Percentiles rank a stretch among this genome's conserved stretches.
Conservation (phyloP, 1,140 invertebrate genomes). For the Drosophila sucinea region DNA sequence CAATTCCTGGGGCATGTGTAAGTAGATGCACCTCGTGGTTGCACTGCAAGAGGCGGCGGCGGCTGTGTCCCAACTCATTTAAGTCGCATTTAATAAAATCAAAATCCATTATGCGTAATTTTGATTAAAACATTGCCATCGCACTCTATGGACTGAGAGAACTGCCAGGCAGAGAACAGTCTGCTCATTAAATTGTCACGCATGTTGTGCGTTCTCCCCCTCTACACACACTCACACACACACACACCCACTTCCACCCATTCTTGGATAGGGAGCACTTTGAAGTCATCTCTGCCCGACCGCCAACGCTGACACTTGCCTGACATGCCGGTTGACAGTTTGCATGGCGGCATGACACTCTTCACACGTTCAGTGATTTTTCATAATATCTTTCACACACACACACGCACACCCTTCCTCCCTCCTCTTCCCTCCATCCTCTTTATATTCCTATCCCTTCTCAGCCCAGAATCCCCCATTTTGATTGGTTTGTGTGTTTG, state of each 20-base stretch:
- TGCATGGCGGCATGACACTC: constrained; percentile 72
- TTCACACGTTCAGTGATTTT: constrained; percentile 53
- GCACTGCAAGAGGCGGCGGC: background rate
- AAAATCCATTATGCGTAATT: constrained; percentile 80
- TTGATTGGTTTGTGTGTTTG: constrained; percentile 60
- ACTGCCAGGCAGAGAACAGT: constrained; percentile 22
- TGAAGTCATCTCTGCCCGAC: constrained; percentile 58
- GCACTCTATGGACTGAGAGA: constrained; percentile 7
- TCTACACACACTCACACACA: constrained; percentile 2
- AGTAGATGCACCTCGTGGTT: background rate
- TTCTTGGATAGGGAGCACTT: constrained; percentile 46
- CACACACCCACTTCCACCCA: background rate
- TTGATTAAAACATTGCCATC: constrained; percentile 77
- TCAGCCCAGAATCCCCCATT: constrained; percentile 7
- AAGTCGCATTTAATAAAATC: constrained; percentile 82
- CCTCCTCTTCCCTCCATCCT: background rate
- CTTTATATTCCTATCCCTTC: background rate
- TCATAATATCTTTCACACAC: constrained; percentile 43
- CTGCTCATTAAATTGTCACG: constrained; percentile 81
- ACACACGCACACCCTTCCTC: background rate
- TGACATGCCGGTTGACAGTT: constrained; percentile 77
- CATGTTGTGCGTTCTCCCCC: constrained; percentile 62
- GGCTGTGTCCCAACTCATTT: constrained; percentile 69
- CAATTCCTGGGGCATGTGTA: background rate
- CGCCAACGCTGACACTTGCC: constrained; percentile 71